A percentile compares a stretch with the other conserved stretches of the same genome.
Conservation (phyloP, 2,113 vertebrate species). For the Dolichotis patagonum region DNA sequence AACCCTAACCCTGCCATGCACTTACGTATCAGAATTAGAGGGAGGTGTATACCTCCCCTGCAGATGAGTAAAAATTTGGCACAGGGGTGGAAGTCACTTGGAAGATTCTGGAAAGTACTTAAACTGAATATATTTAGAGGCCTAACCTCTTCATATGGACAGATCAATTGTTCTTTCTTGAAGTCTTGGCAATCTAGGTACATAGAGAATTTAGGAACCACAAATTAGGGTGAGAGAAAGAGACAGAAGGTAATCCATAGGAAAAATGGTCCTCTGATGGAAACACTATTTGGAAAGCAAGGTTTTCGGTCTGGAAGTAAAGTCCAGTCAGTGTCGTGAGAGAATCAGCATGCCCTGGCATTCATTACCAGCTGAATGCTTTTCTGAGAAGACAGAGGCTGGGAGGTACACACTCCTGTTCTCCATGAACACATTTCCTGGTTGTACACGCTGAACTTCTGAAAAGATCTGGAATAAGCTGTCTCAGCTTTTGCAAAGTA, state of each 20-base stretch:
- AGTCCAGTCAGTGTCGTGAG: neutral
- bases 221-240: neutral
- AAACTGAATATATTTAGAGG: neutral
- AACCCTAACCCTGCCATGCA: neutral
- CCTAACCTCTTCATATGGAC: neutral
- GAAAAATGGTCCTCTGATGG: neutral
- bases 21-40: neutral
- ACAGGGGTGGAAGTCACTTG: neutral
- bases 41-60: neutral
- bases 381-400: conserved; percentile 41
- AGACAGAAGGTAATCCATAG: too few species aligned
- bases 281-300: neutral
- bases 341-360: neutral
- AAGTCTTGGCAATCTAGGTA: conserved; percentile 24
- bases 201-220: conserved; percentile 12
- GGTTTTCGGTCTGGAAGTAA: neutral
- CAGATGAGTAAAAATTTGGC: neutral
- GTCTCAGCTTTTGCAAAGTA: conserved; percentile 60
- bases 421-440: neutral
- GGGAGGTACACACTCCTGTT: neutral
- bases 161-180: neutral
- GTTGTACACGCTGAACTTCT: conserved; percentile 28
- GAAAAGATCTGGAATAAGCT: conserved; percentile 56
- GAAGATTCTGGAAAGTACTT: neutral
- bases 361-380: neutral